These are phyloP conservation scores for Lordiphosa stackelbergi DNA, from an alignment of 1,140 invertebrate genomes.

Conservation along the genomic window DNA sequence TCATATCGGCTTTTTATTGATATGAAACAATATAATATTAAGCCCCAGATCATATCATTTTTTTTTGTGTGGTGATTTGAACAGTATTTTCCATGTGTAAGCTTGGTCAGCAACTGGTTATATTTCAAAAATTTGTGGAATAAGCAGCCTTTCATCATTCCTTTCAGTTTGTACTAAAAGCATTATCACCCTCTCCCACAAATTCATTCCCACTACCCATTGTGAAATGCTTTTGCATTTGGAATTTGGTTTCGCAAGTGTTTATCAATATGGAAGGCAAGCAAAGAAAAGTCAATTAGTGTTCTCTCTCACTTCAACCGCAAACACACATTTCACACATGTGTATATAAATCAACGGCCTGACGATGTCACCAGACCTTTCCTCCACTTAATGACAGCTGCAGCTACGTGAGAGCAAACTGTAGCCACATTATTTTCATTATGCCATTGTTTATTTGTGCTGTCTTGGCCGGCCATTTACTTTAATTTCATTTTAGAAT, in stretches of 20 bases:
- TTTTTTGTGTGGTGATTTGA: too few species aligned
- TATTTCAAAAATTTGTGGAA: too few species aligned
- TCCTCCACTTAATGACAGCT: slow-evolving; percentile 66
- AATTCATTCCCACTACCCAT: slow-evolving; percentile 12
- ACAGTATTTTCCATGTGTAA: too few species aligned
- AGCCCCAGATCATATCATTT: too few species aligned
- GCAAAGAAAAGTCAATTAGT: slow-evolving; percentile 40
- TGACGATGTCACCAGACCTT: slow-evolving; percentile 28
- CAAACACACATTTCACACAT: slow-evolving; percentile 1
- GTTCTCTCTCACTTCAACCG: slow-evolving; percentile 28
- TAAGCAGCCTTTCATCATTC: too few species aligned
- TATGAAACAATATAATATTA: too few species aligned
- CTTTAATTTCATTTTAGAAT: slow-evolving; percentile 32
- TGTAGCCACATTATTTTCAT: slow-evolving; percentile 71
- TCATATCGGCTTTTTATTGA: too few species aligned
- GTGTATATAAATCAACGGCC: slow-evolving; percentile 39
- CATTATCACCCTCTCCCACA: slow-evolving; percentile 5
- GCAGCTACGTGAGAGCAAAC: slow-evolving; percentile 47
- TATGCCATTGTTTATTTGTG: slow-evolving; percentile 50
- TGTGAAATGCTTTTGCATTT: slow-evolving; percentile 19
- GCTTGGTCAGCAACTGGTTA: too few species aligned
- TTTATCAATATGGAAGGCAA: slow-evolving; percentile 58
- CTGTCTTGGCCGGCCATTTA: slow-evolving; percentile 24
- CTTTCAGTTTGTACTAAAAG: background rate
- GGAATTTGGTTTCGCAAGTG: slow-evolving; percentile 44